These are phyloP conservation scores for Crocallis elinguaria DNA, from an alignment of 2,888 invertebrate species.

Conservation along the genomic window DNA sequence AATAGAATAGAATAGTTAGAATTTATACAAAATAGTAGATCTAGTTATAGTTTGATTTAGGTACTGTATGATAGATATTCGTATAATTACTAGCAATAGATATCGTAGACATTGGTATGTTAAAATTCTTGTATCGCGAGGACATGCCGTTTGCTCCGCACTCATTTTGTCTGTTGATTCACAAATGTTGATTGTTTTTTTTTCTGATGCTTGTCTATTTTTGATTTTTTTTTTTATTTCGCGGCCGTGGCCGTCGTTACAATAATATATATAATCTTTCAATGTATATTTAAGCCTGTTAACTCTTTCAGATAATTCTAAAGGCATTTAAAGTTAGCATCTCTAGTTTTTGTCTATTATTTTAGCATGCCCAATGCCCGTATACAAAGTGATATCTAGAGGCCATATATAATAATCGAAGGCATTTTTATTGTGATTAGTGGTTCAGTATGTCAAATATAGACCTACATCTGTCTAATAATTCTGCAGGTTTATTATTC, in stretches of 20 bases:
- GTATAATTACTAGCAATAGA: constrained; percentile 60
- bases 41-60: constrained; percentile 72
- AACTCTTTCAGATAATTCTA: neutral
- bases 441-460: constrained; percentile 30
- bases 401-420: constrained; percentile 65
- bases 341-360: constrained; percentile 5
- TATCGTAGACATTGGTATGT: constrained; percentile 59
- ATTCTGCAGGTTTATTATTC: too few relatives aligned
- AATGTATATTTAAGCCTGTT: neutral
- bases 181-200: neutral
- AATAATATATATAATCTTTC: neutral
- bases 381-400: constrained; percentile 68
- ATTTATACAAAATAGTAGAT: constrained; percentile 81
- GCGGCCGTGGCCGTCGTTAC: neutral
- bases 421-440: constrained; percentile 38
- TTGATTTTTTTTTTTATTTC: constrained; percentile 33
- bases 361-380: constrained; percentile 59
- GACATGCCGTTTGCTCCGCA: constrained; percentile 46
- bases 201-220: constrained; percentile 37
- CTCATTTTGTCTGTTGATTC: too few relatives aligned
- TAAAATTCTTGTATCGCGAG: constrained; percentile 51
- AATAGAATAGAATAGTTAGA: constrained; percentile 77
- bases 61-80: constrained; percentile 74
- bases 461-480: too few relatives aligned
- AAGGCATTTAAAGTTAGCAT: neutral